A percentile compares a stretch with the other conserved stretches of the same genome.
phyloP scores from a whole-genome alignment of 2,888 invertebrate species.

The Seira ritae region DNA sequence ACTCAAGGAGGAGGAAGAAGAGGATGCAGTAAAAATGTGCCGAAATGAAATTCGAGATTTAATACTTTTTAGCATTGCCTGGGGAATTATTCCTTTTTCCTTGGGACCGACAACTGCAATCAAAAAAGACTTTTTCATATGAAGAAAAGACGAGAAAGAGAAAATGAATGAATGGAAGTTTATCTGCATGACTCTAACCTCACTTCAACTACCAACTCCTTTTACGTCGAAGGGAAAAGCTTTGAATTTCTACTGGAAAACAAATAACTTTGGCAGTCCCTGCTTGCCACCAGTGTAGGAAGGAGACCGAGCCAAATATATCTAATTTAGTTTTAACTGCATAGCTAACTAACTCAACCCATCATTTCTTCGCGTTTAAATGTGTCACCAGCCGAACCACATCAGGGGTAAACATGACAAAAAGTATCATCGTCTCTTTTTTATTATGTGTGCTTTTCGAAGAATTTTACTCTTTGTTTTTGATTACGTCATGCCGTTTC shows the following conservation, averaged over 20 bases:
- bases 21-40: constrained; percentile 73
- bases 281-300: not conserved
- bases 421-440: too few species aligned
- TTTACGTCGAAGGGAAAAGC: constrained; percentile 22
- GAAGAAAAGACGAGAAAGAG: constrained; percentile 41
- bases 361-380: not conserved
- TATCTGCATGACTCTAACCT: constrained; percentile 43
- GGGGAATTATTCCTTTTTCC: constrained; percentile 73
- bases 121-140: constrained; percentile 71
- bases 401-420: not conserved
- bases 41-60: constrained; percentile 74
- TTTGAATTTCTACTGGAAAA: constrained; percentile 3
- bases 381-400: not conserved
- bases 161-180: constrained; percentile 4
- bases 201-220: constrained; percentile 2
- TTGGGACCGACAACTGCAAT: constrained; percentile 73
- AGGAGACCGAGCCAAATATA: not conserved
- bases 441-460: not conserved
- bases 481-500: too few species aligned
- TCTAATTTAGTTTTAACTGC: constrained; percentile 3
- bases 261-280: not conserved
- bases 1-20: constrained; percentile 20
- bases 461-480: not conserved
- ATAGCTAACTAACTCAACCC: not conserved
- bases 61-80: constrained; percentile 74